Conservation (phyloP, 2,797 vertebrate genomes). For the Mycteria americana region DNA sequence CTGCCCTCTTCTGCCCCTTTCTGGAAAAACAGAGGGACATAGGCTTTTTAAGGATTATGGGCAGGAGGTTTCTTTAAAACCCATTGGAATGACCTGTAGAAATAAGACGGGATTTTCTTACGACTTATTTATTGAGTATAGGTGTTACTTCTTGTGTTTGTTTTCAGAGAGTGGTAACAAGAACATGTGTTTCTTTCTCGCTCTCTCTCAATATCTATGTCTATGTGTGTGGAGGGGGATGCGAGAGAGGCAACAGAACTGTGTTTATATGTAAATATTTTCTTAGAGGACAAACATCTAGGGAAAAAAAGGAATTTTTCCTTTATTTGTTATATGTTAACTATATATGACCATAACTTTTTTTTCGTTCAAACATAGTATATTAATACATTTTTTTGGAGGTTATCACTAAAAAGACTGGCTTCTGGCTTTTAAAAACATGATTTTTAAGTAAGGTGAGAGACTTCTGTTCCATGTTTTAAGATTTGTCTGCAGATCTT, state of each 20-base stretch:
- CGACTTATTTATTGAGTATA: not conserved
- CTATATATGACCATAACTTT: not conserved
- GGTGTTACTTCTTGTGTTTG: not conserved
- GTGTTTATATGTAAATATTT: not conserved
- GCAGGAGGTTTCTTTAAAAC: not conserved
- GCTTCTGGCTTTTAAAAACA: not conserved
- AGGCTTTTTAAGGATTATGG: not conserved
- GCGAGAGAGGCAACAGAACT: not conserved
- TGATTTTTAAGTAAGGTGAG: not conserved
- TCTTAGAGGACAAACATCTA: not conserved
- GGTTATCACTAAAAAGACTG: not conserved
- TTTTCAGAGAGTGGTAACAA: not conserved
- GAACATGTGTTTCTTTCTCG: not conserved
- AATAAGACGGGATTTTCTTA: not conserved
- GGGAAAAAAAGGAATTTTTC: not conserved
- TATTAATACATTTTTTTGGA: not conserved
- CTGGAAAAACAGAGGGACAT: not conserved
- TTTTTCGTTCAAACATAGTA: not conserved
- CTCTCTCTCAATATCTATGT: not conserved
- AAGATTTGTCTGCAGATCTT: not conserved
- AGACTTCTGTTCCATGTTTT: not conserved
- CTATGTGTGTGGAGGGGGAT: not conserved
- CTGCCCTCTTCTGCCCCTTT: not conserved
- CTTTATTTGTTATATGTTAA: not conserved
- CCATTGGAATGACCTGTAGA: not conserved